Conservation (phyloP, 2,113 vertebrate genomes). For the Raja brachyura region DNA sequence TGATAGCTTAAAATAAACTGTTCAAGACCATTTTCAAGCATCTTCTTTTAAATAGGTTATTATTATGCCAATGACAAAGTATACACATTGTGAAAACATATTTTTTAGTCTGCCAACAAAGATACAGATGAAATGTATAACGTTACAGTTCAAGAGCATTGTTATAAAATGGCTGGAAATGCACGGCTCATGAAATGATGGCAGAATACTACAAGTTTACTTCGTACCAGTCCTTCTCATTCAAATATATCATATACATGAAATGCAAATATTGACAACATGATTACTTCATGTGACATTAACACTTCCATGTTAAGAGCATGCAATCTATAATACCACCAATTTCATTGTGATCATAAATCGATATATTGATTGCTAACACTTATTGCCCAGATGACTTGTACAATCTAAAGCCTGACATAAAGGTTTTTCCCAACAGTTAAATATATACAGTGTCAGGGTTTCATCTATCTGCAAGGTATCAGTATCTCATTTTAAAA, state of each 20-base stretch:
- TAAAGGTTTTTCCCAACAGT: neutral
- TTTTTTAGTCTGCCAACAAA: neutral
- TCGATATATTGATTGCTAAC: slow-evolving; percentile 24
- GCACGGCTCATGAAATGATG: neutral
- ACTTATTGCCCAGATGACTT: neutral
- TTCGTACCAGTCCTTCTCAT: neutral
- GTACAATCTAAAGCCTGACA: neutral
- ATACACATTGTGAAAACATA: neutral
- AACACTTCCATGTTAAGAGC: neutral
- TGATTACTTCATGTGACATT: slow-evolving; percentile 11
- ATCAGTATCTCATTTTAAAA: neutral
- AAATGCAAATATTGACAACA: neutral
- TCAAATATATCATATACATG: neutral
- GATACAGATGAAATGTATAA: neutral
- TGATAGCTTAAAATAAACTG: neutral
- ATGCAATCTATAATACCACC: slow-evolving; percentile 7
- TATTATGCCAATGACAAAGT: neutral
- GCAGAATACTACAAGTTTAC: neutral
- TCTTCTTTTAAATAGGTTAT: neutral
- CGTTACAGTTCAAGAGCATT: neutral
- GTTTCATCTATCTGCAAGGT: neutral
- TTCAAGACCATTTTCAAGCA: neutral
- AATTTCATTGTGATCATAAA: neutral
- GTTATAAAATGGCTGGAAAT: neutral
- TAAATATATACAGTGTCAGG: neutral